Evolutionary conservation across 1,140 invertebrate species (phyloP).

Genomic region (Brachionus angularis): DNA sequence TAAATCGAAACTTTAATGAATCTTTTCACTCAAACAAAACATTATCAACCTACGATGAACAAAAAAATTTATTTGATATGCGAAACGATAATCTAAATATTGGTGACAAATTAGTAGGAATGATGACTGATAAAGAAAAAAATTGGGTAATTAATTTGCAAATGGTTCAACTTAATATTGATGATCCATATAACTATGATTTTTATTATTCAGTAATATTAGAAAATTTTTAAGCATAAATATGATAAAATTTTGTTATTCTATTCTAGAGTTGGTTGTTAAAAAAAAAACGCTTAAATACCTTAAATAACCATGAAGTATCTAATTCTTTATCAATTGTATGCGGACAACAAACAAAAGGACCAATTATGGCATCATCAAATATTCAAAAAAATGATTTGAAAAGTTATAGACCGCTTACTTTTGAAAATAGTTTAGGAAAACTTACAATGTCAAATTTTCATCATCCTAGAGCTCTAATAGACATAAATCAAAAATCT

Average conservation of each 20-base stretch:
- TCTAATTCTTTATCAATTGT: neutral
- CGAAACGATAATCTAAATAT: neutral
- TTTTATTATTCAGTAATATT: conserved; percentile 59
- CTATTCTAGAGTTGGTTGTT: neutral
- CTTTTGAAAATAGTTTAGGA: conserved; percentile 86
- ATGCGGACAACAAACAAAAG: conserved; percentile 16
- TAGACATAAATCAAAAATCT: conserved; percentile 70
- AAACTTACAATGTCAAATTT: conserved; percentile 65
- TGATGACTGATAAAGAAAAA: conserved; percentile 85
- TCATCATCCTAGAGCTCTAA: conserved; percentile 84
- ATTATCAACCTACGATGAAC: neutral
- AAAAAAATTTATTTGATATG: neutral
- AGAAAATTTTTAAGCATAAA: too few relatives aligned
- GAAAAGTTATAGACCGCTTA: conserved; percentile 54
- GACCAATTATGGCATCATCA: conserved; percentile 51
- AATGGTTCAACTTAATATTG: conserved; percentile 69
- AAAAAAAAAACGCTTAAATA: neutral
- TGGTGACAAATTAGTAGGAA: conserved; percentile 74
- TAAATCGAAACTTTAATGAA: too few relatives aligned
- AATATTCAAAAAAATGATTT: conserved; percentile 54
- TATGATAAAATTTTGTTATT: too few relatives aligned
- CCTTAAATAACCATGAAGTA: neutral
- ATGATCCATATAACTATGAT: conserved; percentile 60
- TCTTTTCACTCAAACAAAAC: too few relatives aligned
- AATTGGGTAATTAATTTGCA: conserved; percentile 90